These are phyloP conservation scores for Nematolebias whitei DNA, from an alignment of 2,113 vertebrate genomes.

Conservation along the genomic window DNA sequence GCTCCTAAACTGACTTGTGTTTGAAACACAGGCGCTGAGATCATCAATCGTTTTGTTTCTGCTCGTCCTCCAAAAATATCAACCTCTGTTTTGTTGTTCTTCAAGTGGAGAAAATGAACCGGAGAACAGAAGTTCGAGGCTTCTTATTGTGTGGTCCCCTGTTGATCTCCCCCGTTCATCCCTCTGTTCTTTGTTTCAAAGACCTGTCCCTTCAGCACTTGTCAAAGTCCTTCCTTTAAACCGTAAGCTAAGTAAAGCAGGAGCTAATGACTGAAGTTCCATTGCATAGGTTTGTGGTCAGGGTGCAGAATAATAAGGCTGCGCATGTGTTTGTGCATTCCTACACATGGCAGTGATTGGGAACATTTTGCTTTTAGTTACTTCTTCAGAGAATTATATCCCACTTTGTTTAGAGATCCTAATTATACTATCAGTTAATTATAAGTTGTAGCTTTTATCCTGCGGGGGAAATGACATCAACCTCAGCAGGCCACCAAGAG, in stretches of 20 bases:
- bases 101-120: too few species aligned
- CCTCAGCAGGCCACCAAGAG: slow-evolving; percentile 37
- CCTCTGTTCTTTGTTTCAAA: slow-evolving; percentile 50
- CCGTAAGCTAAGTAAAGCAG: slow-evolving; percentile 59
- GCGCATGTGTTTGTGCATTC: slow-evolving; percentile 45
- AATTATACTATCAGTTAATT: slow-evolving; percentile 26
- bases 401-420: slow-evolving; percentile 31
- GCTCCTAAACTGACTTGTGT: too few species aligned
- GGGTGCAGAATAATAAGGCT: slow-evolving; percentile 50
- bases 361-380: slow-evolving; percentile 24
- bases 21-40: too few species aligned
- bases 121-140: slow-evolving; percentile 38
- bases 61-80: too few species aligned
- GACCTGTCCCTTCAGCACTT: slow-evolving; percentile 52
- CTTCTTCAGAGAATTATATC: slow-evolving; percentile 24
- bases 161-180: slow-evolving; percentile 5
- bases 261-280: slow-evolving; percentile 66
- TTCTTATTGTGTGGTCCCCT: slow-evolving; percentile 75
- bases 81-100: too few species aligned
- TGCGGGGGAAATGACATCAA: slow-evolving; percentile 43
- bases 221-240: slow-evolving; percentile 58
- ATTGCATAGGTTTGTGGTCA: slow-evolving; percentile 49
- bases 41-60: too few species aligned
- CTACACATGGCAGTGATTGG: slow-evolving; percentile 54
- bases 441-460: slow-evolving; percentile 3